A percentile compares a stretch with the other conserved stretches of the same genome.
phyloP scores from a whole-genome alignment of 2,888 invertebrate species.

The Blomia tropicalis region DNA sequence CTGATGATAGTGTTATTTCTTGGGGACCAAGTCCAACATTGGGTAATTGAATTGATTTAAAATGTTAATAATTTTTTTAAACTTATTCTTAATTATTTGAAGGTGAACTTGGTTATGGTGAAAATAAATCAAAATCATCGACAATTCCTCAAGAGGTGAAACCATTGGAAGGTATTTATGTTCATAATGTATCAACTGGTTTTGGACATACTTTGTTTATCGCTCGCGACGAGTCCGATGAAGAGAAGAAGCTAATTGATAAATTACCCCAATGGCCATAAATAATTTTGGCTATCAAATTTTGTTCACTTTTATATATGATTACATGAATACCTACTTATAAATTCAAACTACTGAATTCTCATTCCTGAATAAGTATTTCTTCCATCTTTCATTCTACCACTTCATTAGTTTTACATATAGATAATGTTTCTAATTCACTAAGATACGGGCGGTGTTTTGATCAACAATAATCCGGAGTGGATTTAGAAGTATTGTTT shows the following conservation, averaged over 20 bases:
- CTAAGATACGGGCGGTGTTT: too few species aligned
- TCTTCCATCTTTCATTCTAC: not conserved
- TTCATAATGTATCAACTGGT: constrained; percentile 64
- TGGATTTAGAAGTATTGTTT: too few species aligned
- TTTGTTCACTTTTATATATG: not conserved
- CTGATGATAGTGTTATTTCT: constrained; percentile 73
- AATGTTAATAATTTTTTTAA: not conserved
- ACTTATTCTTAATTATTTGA: not conserved
- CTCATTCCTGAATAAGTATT: constrained; percentile 3
- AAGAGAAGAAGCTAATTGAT: constrained; percentile 46
- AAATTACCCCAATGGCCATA: constrained; percentile 42
- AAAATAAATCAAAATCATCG: constrained; percentile 62
- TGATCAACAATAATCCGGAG: too few species aligned
- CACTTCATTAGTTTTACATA: too few species aligned
- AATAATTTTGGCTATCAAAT: too few species aligned
- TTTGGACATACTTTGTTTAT: constrained; percentile 64
- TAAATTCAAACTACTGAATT: not conserved
- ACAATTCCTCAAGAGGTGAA: constrained; percentile 70
- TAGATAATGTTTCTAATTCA: too few species aligned
- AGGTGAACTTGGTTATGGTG: constrained; percentile 52
- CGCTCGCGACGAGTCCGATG: constrained; percentile 47
- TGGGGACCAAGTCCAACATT: constrained; percentile 90
- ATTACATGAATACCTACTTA: not conserved
- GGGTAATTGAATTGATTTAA: constrained; percentile 50
- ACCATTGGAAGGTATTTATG: constrained; percentile 50